A percentile compares a stretch with the other conserved stretches of the same genome.
Evolutionary conservation across 2,797 vertebrate genomes (phyloP).

Genomic region (Enteromius fasciolatus): DNA sequence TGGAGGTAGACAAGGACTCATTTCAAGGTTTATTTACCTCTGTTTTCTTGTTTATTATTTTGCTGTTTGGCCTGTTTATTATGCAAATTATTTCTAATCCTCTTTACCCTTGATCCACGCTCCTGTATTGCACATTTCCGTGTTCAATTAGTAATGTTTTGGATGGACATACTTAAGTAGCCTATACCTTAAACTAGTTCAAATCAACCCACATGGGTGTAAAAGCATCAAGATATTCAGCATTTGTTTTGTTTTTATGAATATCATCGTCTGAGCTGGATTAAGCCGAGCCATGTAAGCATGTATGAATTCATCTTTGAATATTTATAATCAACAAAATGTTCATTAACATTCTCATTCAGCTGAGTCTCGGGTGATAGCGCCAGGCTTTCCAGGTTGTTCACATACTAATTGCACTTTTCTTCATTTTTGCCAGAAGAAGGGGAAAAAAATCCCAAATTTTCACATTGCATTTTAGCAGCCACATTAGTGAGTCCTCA

Average conservation of each 20-base stretch:
- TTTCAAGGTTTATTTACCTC: conserved; percentile 76
- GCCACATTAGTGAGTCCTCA: conserved; percentile 32
- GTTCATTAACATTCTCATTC: conserved; percentile 56
- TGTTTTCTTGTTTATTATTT: conserved; percentile 49
- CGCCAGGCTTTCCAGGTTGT: conserved; percentile 41
- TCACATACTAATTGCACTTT: conserved; percentile 34
- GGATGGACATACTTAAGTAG: conserved; percentile 31
- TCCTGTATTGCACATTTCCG: conserved; percentile 54
- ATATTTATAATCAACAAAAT: conserved; percentile 53
- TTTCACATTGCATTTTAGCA: conserved; percentile 1
- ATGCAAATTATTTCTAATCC: conserved; percentile 74
- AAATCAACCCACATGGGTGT: conserved; percentile 29
- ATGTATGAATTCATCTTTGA: conserved; percentile 50
- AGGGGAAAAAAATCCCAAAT: conserved; percentile 2
- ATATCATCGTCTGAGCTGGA: conserved; percentile 32
- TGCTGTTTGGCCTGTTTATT: conserved; percentile 69
- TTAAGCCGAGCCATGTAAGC: conserved; percentile 37
- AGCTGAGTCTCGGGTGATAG: conserved; percentile 43
- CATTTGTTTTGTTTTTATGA: conserved; percentile 1
- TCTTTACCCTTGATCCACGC: conserved; percentile 68
- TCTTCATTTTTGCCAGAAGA: conserved; percentile 20
- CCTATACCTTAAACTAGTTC: conserved; percentile 38
- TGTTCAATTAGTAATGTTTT: conserved; percentile 50
- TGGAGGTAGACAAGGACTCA: conserved; percentile 76
- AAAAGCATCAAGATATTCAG: background rate